Evolutionary conservation across 1,140 invertebrate genomes (phyloP).

Genomic region (Diorhabda elongata): DNA sequence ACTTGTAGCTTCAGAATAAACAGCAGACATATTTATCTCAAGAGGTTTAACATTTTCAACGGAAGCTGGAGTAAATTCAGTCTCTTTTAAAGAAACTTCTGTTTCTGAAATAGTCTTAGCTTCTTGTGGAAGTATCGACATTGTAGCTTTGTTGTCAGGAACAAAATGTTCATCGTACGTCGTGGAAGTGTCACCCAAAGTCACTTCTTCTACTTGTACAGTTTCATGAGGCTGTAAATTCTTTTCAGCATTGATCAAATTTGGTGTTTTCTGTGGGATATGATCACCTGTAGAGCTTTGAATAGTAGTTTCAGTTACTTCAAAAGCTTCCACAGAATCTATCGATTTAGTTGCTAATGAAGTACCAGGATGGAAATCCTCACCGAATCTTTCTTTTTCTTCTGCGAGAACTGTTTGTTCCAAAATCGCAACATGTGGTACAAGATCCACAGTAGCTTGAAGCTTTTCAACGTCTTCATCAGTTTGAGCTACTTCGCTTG

Average conservation of each 20-base stretch:
- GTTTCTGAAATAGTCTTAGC: conserved; percentile 60
- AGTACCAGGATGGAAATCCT: conserved; percentile 49
- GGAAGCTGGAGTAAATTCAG: conserved; percentile 48
- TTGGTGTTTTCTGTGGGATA: conserved; percentile 48
- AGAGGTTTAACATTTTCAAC: conserved; percentile 36
- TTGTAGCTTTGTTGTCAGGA: conserved; percentile 48
- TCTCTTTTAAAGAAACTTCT: conserved; percentile 56
- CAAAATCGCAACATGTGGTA: conserved; percentile 13
- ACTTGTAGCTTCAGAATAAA: conserved; percentile 52
- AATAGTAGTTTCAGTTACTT: conserved; percentile 57
- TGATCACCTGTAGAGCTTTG: conserved; percentile 54
- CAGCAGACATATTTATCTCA: conserved; percentile 44
- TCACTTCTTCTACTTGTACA: conserved; percentile 55
- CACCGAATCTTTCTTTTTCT: conserved; percentile 49
- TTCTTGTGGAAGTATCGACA: conserved; percentile 58
- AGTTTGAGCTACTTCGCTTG: conserved; percentile 36
- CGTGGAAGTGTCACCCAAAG: conserved; percentile 42
- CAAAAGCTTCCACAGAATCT: conserved; percentile 55
- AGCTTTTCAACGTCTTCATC: conserved; percentile 8
- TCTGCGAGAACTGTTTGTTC: conserved; percentile 24
- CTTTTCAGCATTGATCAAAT: conserved; percentile 48
- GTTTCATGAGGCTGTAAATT: conserved; percentile 56
- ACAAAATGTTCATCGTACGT: conserved; percentile 34
- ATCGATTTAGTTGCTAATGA: conserved; percentile 52
- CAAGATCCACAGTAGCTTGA: conserved; percentile 20